Evolutionary conservation across 2,888 invertebrate species (phyloP).

Genomic region (Standfussiana lucernea): DNA sequence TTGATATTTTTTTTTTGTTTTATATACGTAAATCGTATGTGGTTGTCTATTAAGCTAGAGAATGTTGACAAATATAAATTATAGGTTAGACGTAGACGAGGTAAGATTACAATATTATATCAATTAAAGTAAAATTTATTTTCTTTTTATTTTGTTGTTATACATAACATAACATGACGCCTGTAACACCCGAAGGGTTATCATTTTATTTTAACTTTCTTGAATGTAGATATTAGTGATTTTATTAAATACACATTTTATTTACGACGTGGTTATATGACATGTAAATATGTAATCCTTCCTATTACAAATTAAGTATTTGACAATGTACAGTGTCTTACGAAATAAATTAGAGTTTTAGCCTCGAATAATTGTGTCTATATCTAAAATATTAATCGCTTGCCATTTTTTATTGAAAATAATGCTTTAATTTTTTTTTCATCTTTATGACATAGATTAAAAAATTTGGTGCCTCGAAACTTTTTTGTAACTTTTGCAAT

Average conservation of each 20-base stretch:
- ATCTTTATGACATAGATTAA: constrained; percentile 33
- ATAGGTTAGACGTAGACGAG: constrained; percentile 11
- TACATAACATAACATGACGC: background rate
- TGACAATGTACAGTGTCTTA: constrained; percentile 75
- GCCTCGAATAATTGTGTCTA: constrained; percentile 78
- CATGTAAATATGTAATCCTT: constrained; percentile 76
- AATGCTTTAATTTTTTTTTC: constrained; percentile 68
- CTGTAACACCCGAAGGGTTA: background rate
- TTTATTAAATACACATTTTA: constrained; percentile 29
- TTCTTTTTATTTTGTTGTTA: constrained; percentile 17
- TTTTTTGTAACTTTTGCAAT: constrained; percentile 52
- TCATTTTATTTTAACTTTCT: background rate
- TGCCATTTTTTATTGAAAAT: constrained; percentile 79
- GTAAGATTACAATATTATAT: constrained; percentile 1
- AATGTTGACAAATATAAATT: constrained; percentile 8
- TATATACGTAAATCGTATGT: constrained; percentile 34
- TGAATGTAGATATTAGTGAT: constrained; percentile 31
- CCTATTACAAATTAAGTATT: constrained; percentile 68
- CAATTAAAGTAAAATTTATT: constrained; percentile 17
- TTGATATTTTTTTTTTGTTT: constrained; percentile 22
- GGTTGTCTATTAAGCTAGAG: constrained; percentile 21
- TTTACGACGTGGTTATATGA: constrained; percentile 67
- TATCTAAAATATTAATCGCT: constrained; percentile 75
- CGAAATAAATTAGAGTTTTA: constrained; percentile 67
- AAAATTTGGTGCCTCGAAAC: constrained; percentile 57